phyloP scores from a whole-genome alignment of 2,888 invertebrate species.

The Pilophorus perplexus region DNA sequence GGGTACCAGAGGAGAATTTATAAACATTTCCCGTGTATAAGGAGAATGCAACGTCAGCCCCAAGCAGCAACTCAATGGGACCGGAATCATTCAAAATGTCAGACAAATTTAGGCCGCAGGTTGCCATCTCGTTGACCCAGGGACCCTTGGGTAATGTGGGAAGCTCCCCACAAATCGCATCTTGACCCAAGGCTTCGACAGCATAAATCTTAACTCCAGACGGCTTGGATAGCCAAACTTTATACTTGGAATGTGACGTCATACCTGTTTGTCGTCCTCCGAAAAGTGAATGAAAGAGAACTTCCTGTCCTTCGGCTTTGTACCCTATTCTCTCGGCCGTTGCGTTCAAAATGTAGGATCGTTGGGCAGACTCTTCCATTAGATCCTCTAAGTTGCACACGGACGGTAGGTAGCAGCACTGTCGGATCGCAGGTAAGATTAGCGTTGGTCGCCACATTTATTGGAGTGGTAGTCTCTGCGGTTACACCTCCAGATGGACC shows the following conservation, averaged over 20 bases:
- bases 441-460: neutral
- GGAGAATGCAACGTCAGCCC: neutral
- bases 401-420: neutral
- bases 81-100: neutral
- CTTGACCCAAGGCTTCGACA: neutral
- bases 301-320: neutral
- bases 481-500: neutral
- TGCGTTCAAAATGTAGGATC: neutral
- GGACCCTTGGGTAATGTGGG: neutral
- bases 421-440: neutral
- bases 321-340: neutral
- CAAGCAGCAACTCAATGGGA: neutral
- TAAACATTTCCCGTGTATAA: neutral
- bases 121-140: neutral
- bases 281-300: conserved; percentile 1
- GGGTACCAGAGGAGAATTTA: neutral
- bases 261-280: conserved; percentile 5
- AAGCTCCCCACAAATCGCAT: neutral
- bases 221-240: neutral
- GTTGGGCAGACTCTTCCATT: neutral
- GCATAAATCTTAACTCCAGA: neutral
- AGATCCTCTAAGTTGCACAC: neutral
- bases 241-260: neutral
- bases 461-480: neutral
- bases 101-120: neutral